A percentile compares a stretch with the other conserved stretches of the same genome.
Conservation (phyloP, 2,888 invertebrate species). For the Morpho helenor region DNA sequence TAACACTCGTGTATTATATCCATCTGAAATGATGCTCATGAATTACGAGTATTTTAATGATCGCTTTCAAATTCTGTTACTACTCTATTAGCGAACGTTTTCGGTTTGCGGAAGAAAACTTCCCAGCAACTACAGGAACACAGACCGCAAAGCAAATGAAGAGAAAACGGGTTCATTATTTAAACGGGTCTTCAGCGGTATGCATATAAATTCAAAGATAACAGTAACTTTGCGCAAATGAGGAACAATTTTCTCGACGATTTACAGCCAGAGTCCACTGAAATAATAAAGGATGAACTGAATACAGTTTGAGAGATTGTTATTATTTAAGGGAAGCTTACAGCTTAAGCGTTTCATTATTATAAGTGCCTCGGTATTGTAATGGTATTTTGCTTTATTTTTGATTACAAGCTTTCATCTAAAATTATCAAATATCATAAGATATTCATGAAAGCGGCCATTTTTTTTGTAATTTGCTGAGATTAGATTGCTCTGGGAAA, state of each 20-base stretch:
- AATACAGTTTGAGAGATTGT: slow-evolving; percentile 13
- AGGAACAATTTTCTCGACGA: slow-evolving; percentile 52
- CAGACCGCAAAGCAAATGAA: slow-evolving; percentile 20
- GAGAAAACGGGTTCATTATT: slow-evolving; percentile 25
- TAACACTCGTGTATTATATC: no score
- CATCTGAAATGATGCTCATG: no score
- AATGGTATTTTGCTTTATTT: not conserved
- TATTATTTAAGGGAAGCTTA: slow-evolving; percentile 12
- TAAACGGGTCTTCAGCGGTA: slow-evolving; percentile 25
- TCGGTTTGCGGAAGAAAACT: slow-evolving; percentile 6
- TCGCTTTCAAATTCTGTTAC: no score
- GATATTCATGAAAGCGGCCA: not conserved
- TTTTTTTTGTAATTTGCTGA: not conserved
- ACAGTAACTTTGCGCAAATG: slow-evolving; percentile 27
- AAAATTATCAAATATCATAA: slow-evolving; percentile 1
- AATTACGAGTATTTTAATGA: no score
- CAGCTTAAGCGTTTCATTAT: slow-evolving; percentile 12
- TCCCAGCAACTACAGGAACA: slow-evolving; percentile 9
- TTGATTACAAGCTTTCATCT: slow-evolving; percentile 4
- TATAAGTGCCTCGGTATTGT: slow-evolving; percentile 6
- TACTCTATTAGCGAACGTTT: not conserved
- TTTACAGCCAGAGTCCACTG: slow-evolving; percentile 53
- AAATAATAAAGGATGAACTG: slow-evolving; percentile 17
- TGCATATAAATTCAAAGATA: slow-evolving; percentile 30
- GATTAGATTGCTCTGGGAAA: not conserved